Percentiles rank a stretch among this genome's conserved stretches.
phyloP scores from a whole-genome alignment of 2,888 invertebrate species.

The Coenonympha glycerion region DNA sequence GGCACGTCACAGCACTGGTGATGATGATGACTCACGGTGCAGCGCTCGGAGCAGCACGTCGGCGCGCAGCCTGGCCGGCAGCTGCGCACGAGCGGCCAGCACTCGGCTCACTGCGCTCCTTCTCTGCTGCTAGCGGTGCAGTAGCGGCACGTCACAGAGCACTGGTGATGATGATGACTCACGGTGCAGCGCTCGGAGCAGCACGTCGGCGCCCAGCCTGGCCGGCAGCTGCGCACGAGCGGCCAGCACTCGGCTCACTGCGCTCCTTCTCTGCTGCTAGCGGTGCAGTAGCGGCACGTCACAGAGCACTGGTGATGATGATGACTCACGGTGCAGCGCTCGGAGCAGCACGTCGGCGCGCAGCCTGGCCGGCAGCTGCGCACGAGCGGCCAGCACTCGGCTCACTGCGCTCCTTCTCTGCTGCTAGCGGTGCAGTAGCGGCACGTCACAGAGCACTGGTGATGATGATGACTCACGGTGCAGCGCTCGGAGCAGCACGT shows the following conservation, averaged over 20 bases:
- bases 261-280: conserved; percentile 22
- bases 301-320: too few relatives aligned
- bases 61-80: conserved; percentile 25
- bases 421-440: too few relatives aligned
- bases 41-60: conserved; percentile 37
- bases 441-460: too few relatives aligned
- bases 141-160: too few relatives aligned
- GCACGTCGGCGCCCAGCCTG: conserved; percentile 33
- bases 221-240: conserved; percentile 8
- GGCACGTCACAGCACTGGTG: too few relatives aligned
- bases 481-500: conserved; percentile 37
- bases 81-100: conserved; percentile 10
- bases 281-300: too few relatives aligned
- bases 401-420: conserved; percentile 27
- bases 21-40: conserved; percentile 32
- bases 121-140: conserved; percentile 23
- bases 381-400: conserved; percentile 17
- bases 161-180: conserved; percentile 12
- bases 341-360: conserved; percentile 34
- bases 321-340: conserved; percentile 36
- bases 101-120: conserved; percentile 25
- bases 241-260: conserved; percentile 23
- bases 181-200: conserved; percentile 38
- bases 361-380: conserved; percentile 18
- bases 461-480: conserved; percentile 32